Conservation (phyloP, 2,888 invertebrate species). For the Digitonthophagus gazella region DNA sequence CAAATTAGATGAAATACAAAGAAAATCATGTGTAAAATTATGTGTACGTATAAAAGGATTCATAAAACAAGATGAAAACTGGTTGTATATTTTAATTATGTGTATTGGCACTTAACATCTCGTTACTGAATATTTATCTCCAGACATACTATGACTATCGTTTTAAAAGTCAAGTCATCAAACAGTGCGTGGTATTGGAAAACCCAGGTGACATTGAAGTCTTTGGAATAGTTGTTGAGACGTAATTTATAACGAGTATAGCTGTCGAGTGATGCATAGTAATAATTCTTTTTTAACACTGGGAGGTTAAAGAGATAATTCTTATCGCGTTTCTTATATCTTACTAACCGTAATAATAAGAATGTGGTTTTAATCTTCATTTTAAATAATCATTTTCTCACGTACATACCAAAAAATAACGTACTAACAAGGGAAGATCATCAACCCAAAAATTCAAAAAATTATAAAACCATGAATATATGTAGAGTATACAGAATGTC, state of each 20-base stretch:
- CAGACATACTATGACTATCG: not conserved
- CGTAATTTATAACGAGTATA: not conserved
- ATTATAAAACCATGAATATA: too few relatives aligned
- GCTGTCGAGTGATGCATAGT: not conserved
- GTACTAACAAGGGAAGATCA: too few relatives aligned
- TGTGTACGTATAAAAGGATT: not conserved
- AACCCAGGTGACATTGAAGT: not conserved
- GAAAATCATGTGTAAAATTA: not conserved
- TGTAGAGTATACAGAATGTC: too few relatives aligned
- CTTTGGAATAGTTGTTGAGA: not conserved
- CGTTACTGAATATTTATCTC: not conserved
- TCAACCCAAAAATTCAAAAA: too few relatives aligned
- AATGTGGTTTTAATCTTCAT: too few relatives aligned
- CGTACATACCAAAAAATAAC: too few relatives aligned
- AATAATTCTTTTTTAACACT: not conserved
- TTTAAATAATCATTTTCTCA: too few relatives aligned
- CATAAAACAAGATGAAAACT: too few relatives aligned
- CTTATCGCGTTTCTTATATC: not conserved
- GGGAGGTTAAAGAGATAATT: not conserved
- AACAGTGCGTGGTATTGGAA: not conserved
- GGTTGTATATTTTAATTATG: too few relatives aligned
- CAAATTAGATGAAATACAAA: not conserved
- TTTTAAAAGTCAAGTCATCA: not conserved
- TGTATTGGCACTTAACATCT: too few relatives aligned
- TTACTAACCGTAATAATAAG: not conserved